Conservation (phyloP, 2,797 vertebrate genomes). For the Triplophysa yarkandensis region DNA sequence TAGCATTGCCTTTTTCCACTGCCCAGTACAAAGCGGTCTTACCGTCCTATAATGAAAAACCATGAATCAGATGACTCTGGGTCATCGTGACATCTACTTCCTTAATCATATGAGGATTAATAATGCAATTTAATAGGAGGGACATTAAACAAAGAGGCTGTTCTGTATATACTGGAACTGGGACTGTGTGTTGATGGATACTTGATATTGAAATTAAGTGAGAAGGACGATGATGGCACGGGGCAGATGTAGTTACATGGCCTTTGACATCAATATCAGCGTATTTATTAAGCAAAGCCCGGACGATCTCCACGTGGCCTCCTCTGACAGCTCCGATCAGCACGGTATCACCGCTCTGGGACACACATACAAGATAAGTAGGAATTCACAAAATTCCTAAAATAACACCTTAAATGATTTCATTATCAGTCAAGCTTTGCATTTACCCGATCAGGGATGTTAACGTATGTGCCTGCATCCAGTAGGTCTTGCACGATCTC, state of each 20-base stretch:
- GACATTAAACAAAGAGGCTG: slow-evolving; percentile 31
- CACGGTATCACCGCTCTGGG: slow-evolving; percentile 94
- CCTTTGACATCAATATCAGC: slow-evolving; percentile 98
- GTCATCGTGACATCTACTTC: slow-evolving; percentile 12
- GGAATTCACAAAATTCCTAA: background rate
- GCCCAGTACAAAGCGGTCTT: slow-evolving; percentile 98
- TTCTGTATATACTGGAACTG: slow-evolving; percentile 12
- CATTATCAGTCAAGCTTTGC: background rate
- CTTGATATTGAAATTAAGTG: slow-evolving; percentile 10
- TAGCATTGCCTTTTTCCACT: slow-evolving; percentile 95
- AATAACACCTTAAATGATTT: background rate
- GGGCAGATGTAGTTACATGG: slow-evolving; percentile 74
- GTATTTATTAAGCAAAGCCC: slow-evolving; percentile 93
- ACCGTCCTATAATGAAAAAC: slow-evolving; percentile 80
- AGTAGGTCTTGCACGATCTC: slow-evolving; percentile 97
- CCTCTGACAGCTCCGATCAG: slow-evolving; percentile 96
- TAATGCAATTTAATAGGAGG: slow-evolving; percentile 15
- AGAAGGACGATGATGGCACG: background rate
- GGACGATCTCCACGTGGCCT: slow-evolving; percentile 96
- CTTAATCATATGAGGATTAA: slow-evolving; percentile 1
- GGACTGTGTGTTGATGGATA: slow-evolving; percentile 20
- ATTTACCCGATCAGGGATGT: slow-evolving; percentile 92
- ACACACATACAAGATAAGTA: slow-evolving; percentile 30
- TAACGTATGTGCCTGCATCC: slow-evolving; percentile 95
- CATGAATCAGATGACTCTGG: slow-evolving; percentile 15